Percentiles rank a stretch among this genome's conserved stretches.
These are phyloP conservation scores for Oopsacas minuta DNA, from an alignment of 37 sponge, comb jelly and placozoan genomes.

Conservation along the genomic window DNA sequence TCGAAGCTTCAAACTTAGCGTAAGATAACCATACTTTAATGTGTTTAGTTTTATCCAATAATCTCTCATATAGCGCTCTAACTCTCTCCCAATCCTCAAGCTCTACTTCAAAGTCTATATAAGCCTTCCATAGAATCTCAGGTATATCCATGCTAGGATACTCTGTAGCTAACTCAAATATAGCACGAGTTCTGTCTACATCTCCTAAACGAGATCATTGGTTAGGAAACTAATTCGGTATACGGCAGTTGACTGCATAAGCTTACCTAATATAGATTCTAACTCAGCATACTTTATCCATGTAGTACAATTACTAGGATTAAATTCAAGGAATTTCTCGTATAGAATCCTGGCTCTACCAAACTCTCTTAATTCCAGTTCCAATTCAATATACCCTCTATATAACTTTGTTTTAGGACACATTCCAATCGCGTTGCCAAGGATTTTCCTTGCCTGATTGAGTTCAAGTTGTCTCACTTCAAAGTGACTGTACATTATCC, in stretches of 20 bases:
- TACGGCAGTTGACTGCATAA: no score
- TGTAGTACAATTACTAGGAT: constrained; percentile 61
- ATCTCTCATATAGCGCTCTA: constrained; percentile 59
- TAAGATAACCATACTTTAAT: constrained; percentile 92
- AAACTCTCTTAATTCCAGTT: constrained; percentile 91
- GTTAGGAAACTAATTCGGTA: no score
- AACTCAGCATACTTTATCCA: constrained; percentile 92
- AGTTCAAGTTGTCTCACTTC: constrained; percentile 86
- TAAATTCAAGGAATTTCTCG: constrained; percentile 87
- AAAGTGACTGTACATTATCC: constrained; percentile 92
- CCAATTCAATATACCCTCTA: constrained; percentile 87
- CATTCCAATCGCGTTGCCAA: constrained; percentile 86
- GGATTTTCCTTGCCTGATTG: constrained; percentile 59
- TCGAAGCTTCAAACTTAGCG: constrained; percentile 75
- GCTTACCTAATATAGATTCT: constrained; percentile 55
- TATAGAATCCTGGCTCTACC: constrained; percentile 92
- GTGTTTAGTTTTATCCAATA: constrained; percentile 85
- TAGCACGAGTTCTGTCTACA: constrained; percentile 70
- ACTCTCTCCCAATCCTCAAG: constrained; percentile 61
- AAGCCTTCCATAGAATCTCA: constrained; percentile 93
- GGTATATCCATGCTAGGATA: constrained; percentile 97
- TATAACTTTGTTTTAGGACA: constrained; percentile 94
- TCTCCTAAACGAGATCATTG: constrained; percentile 38
- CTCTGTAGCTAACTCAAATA: constrained; percentile 77
- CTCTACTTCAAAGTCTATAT: constrained; percentile 91